Conservation (phyloP, 1,140 invertebrate species). For the Chironomus striatipennis region DNA sequence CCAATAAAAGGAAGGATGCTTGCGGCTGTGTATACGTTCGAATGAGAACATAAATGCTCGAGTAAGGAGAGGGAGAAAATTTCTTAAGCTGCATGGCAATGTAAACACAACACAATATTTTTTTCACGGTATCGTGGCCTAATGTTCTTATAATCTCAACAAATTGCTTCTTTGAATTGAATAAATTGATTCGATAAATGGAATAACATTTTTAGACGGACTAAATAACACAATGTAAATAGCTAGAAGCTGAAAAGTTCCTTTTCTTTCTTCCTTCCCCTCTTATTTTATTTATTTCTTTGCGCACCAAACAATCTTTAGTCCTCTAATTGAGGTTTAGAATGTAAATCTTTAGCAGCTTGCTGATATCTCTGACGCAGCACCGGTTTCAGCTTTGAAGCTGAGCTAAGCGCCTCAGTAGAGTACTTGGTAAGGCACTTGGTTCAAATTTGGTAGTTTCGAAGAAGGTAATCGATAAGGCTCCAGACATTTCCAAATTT, state of each 20-base stretch:
- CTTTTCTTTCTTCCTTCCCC: background rate
- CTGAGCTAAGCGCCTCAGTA: no score
- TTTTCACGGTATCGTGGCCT: slow-evolving; percentile 2
- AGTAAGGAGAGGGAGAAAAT: background rate
- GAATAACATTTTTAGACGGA: slow-evolving; percentile 1
- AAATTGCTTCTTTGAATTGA: background rate
- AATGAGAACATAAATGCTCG: background rate
- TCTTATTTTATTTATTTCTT: no score
- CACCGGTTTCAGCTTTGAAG: no score
- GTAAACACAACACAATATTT: background rate
- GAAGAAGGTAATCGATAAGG: no score
- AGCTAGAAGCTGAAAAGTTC: background rate
- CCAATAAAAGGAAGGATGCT: background rate
- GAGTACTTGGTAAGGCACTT: no score
- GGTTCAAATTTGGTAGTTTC: no score
- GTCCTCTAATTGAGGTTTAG: no score
- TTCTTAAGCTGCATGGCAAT: slow-evolving; percentile 6
- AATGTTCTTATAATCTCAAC: slow-evolving; percentile 8
- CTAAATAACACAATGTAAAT: slow-evolving; percentile 14
- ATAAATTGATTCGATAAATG: background rate
- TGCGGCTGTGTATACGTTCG: slow-evolving; percentile 5
- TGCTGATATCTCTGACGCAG: no score
- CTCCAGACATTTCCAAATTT: no score
- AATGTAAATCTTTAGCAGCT: no score
- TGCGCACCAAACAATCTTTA: no score